A percentile compares a stretch with the other conserved stretches of the same genome.
These are phyloP conservation scores for Caradrina clavipalpis DNA, from an alignment of 2,888 invertebrate genomes.

Conservation along the genomic window DNA sequence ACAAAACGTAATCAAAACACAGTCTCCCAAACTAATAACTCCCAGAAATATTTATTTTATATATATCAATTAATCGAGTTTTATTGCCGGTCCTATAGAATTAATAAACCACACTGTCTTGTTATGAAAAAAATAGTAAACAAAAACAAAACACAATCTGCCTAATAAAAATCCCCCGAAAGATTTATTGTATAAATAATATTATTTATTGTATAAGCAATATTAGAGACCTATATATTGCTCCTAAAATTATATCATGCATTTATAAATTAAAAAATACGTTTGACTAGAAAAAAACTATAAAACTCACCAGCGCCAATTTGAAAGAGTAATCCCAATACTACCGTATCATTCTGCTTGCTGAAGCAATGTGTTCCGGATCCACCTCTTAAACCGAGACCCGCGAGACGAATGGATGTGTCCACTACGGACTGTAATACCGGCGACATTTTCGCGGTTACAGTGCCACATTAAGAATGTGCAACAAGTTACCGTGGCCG, in stretches of 20 bases:
- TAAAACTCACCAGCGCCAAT: slow-evolving; percentile 26
- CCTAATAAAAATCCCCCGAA: too few species aligned
- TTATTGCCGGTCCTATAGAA: too few species aligned
- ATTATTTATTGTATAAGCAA: too few species aligned
- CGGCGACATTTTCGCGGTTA: not conserved
- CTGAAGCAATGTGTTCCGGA: slow-evolving; percentile 26
- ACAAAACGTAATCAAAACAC: not conserved
- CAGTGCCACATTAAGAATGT: not conserved
- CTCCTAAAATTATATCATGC: too few species aligned
- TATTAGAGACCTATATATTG: too few species aligned
- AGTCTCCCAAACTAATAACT: too few species aligned
- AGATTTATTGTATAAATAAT: too few species aligned
- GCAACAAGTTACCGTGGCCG: slow-evolving; percentile 35
- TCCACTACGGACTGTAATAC: not conserved
- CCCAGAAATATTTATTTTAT: too few species aligned
- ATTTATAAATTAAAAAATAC: too few species aligned
- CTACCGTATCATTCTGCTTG: not conserved
- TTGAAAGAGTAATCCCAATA: not conserved
- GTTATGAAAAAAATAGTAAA: not conserved
- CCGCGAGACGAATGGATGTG: slow-evolving; percentile 5
- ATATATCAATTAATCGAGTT: too few species aligned
- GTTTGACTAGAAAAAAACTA: not conserved
- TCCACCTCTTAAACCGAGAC: slow-evolving; percentile 27
- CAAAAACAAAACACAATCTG: not conserved
- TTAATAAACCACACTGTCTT: too few species aligned